Conservation (phyloP, 1,140 invertebrate genomes). For the Hirudo medicinalis region DNA sequence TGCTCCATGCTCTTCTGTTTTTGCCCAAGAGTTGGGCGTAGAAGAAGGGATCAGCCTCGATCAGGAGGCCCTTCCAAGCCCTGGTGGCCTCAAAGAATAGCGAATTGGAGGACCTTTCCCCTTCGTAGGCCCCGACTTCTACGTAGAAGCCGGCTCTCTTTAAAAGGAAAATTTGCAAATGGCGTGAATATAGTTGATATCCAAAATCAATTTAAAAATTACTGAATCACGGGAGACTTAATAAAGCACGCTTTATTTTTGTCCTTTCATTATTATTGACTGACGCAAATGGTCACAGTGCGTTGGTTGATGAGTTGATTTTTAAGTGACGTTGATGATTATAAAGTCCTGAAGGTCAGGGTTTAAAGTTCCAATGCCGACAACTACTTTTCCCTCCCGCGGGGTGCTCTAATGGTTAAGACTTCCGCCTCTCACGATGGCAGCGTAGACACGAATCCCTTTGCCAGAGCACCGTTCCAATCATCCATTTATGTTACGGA, state of each 20-base stretch:
- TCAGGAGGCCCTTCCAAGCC: constrained; percentile 33
- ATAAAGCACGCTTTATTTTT: background rate
- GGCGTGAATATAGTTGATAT: no score
- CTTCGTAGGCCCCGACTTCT: constrained; percentile 46
- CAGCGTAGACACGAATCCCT: background rate
- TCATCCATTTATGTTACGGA: no score
- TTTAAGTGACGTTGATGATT: background rate
- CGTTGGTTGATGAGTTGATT: background rate
- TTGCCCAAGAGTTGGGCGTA: constrained; percentile 28
- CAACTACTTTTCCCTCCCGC: no score
- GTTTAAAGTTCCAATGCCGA: no score
- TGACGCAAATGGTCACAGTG: background rate
- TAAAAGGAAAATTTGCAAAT: background rate
- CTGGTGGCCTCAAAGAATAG: constrained; percentile 29
- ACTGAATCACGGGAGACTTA: no score
- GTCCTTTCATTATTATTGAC: background rate
- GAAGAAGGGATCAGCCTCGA: constrained; percentile 32
- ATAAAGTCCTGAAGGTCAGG: no score
- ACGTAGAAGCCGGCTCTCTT: constrained; percentile 43
- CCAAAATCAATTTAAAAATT: no score
- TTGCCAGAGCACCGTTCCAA: no score
- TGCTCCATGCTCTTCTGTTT: constrained; percentile 30
- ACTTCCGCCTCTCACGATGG: background rate
- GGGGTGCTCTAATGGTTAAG: no score
- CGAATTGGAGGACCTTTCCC: constrained; percentile 34